A percentile compares a stretch with the other conserved stretches of the same genome.
Evolutionary conservation across 2,888 invertebrate genomes (phyloP).

Genomic region (Mallateleia sp.): DNA sequence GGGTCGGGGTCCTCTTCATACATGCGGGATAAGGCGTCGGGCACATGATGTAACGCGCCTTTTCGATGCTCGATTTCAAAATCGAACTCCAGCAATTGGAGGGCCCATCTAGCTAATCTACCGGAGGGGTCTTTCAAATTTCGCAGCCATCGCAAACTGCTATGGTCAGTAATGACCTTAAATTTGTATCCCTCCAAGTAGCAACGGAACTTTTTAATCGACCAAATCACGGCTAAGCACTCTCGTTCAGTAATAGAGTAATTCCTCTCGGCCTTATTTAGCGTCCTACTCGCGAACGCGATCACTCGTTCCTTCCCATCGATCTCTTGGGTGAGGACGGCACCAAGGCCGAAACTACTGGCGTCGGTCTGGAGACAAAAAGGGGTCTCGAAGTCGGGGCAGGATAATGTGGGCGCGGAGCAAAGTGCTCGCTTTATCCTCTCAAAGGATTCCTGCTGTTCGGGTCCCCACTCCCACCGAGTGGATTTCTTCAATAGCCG

Average conservation of each 20-base stretch:
- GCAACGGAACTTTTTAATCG: conserved; percentile 70
- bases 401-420: neutral
- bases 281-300: conserved; percentile 78
- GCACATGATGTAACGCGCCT: neutral
- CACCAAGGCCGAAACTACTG: conserved; percentile 54
- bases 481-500: neutral
- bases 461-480: too few relatives aligned
- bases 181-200: conserved; percentile 78
- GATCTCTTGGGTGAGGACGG: conserved; percentile 76
- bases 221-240: conserved; percentile 79
- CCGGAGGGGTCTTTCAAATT: conserved; percentile 75
- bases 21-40: too few relatives aligned
- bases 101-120: conserved; percentile 50
- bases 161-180: conserved; percentile 80
- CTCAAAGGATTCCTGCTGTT: neutral
- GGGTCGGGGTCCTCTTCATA: too few relatives aligned
- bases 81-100: neutral
- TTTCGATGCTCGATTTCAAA: too few relatives aligned
- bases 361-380: conserved; percentile 25
- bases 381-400: neutral
- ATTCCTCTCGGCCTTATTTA: conserved; percentile 73
- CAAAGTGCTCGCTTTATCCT: neutral
- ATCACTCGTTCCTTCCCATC: conserved; percentile 74
- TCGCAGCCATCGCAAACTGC: conserved; percentile 75
- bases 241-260: conserved; percentile 80